Base-by-base conservation (phyloP, 2,113 vertebrate genomes). In the Cyprinodon tularosa region DNA sequence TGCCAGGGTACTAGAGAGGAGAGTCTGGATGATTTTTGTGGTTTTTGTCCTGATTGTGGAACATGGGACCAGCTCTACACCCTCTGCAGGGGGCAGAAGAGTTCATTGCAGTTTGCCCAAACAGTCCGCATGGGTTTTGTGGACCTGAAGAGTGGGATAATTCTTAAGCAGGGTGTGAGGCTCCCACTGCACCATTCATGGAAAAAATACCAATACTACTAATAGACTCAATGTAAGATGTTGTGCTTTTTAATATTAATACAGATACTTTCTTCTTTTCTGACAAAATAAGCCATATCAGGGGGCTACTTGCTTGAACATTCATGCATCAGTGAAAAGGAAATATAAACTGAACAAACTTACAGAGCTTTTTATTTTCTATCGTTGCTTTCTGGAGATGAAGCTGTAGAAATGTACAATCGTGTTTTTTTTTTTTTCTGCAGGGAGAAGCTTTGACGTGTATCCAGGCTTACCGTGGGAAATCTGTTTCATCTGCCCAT, bases 361-460 rank as follows among this genome's bases (percentile, higher is more conserved):
- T 14, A 37, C n/a, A 70, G 1, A 4, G 29, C 7, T 11, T 40
- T 12, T 48, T 8, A n/a, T 50, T 48, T 73, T 60, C 4, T 70
- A 36, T n/a, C n/a, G 3, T 60, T 37, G 10, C 48, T 72, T 64
- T 66, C 62, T 45, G 70, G 3, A 12, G 29, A 53, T 62, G 65
- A 64, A 62, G 20, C 62, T 40, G 67, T 1, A 40, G 4, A 62
- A 42, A 44, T 22, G 48, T n/a, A 15, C 70, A 42, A 6, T 29
- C 67, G 68, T 47, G 59, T 29, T 29, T n/a, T n/a, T n/a, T 68
- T 69, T n/a, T 36, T 62, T 45, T 68, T 68, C 59, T 59, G 42
- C 68, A 37, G 61, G 44, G n/a, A 64, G n/a, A 68, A 74, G 62
- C 12, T 12, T 66, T 74, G 66, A 71, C 84, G 76, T 73, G 84